Evolutionary conservation across 2,888 invertebrate genomes (phyloP), one percentile per base, ranked within the genome.

Genomic region (Lymantria monacha): DNA sequence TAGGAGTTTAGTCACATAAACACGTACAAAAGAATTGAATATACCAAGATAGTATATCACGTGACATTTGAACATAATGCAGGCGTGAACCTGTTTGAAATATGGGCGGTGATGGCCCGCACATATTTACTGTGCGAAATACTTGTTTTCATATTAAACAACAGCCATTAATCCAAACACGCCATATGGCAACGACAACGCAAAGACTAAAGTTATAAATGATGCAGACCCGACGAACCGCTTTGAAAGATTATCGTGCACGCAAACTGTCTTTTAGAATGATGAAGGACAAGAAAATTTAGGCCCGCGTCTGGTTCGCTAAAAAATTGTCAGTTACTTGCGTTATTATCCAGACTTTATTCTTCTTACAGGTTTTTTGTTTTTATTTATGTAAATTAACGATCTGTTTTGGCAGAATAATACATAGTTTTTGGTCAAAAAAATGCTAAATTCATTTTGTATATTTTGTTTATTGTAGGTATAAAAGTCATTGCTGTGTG

Each of bases 241-340:
- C 58, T 69, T 56, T 65, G 69, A 58, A 59, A 67, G 43, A 54
- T 57, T 55, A 61, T 54, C 44, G 48, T 44, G 46, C 30, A 41
- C 43, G 37, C 50, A 55, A 51, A n/a, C 49, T 62, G 50, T 66
- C 55, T 48, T 38, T 42, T 42, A 45, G 38, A 51, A 38, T 53
- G 57, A 56, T 46, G 47, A 13, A 52, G 43, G 47, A 51, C 48
- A 22, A 14, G 38, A 31, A 48, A 15, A 41, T 38, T 30, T 45
- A 49, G 42, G 40, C 14, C n/a, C 12, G 50, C 15, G 38, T 22
- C 3, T 22, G 36, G 15, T 41, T 30, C 9, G 41, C 41, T 13
- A 12, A 50, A 48, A 55, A 30, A 44, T 33, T 10, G 33, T 9
- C 9, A 9, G 30, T 30, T 5, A 10, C 33, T 33, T 33, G 9